These are phyloP conservation scores for Tortricodes alternella DNA, from an alignment of 2,888 invertebrate species.

Conservation along the genomic window DNA sequence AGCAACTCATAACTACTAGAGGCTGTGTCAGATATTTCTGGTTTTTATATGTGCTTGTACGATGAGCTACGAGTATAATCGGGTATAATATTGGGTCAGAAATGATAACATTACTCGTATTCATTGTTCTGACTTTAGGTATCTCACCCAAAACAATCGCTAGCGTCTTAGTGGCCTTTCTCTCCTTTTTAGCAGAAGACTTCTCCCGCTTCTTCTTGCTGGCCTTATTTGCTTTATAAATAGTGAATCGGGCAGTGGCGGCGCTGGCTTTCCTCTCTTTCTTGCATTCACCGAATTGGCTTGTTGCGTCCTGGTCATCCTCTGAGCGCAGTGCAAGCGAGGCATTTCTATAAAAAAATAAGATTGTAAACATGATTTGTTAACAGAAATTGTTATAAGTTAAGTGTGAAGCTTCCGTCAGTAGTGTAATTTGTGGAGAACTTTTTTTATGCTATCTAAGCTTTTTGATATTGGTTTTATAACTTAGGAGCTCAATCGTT, in stretches of 20 bases:
- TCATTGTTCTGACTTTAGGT: neutral
- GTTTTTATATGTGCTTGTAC: too few relatives aligned
- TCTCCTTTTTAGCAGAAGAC: conserved; percentile 95
- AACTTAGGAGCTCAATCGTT: too few relatives aligned
- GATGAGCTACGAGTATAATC: too few relatives aligned
- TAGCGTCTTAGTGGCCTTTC: conserved; percentile 98
- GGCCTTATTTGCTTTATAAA: conserved; percentile 96
- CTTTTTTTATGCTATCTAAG: too few relatives aligned
- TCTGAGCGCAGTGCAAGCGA: conserved; percentile 77
- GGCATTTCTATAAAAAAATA: conserved; percentile 77
- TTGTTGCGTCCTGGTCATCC: conserved; percentile 67
- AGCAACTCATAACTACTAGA: too few relatives aligned
- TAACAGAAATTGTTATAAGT: too few relatives aligned
- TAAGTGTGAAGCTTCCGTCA: too few relatives aligned
- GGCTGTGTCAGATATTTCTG: too few relatives aligned
- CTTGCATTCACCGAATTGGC: conserved; percentile 80
- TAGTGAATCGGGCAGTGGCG: conserved; percentile 91
- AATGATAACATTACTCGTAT: too few relatives aligned
- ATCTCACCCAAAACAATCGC: conserved; percentile 98
- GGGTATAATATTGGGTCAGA: too few relatives aligned
- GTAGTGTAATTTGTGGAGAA: too few relatives aligned
- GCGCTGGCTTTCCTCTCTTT: conserved; percentile 88
- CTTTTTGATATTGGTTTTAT: too few relatives aligned
- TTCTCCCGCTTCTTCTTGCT: conserved; percentile 97
- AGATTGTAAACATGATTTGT: neutral